A percentile compares a stretch with the other conserved stretches of the same genome.
These are phyloP conservation scores for Phyllostomus discolor DNA, from an alignment of 2,113 vertebrate genomes.

Conservation along the genomic window DNA sequence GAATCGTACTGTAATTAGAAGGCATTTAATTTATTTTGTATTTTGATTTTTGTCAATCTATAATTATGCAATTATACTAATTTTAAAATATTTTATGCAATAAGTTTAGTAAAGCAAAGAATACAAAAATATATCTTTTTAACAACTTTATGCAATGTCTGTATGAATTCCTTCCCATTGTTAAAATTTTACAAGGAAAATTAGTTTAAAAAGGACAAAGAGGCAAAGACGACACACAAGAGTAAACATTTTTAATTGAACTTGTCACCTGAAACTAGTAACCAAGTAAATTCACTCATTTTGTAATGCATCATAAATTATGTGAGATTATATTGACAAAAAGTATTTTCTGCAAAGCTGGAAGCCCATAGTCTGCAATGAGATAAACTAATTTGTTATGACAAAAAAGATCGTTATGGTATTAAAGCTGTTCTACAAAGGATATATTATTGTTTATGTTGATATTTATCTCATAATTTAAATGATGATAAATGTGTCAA, in stretches of 20 bases:
- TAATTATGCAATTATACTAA: neutral
- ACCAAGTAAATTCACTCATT: constrained; percentile 11
- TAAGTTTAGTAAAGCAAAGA: neutral
- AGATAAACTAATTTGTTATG: constrained; percentile 21
- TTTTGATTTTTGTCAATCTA: neutral
- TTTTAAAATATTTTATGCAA: constrained; percentile 9
- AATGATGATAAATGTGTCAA: neutral
- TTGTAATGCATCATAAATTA: constrained; percentile 27
- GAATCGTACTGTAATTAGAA: neutral
- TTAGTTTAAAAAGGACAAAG: constrained; percentile 12
- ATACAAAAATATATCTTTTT: neutral
- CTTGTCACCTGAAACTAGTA: constrained; percentile 48
- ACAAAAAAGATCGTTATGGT: neutral
- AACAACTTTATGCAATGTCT: neutral
- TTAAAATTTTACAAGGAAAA: constrained; percentile 2
- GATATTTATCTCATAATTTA: constrained; percentile 21
- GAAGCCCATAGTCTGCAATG: neutral
- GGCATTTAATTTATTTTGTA: neutral
- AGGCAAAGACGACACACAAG: neutral
- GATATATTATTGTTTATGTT: neutral
- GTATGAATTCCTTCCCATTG: constrained; percentile 8
- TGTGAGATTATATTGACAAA: neutral
- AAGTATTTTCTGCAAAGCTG: neutral
- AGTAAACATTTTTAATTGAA: constrained; percentile 48
- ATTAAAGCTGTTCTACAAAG: neutral